Conservation (phyloP, 2,797 vertebrate genomes). For the Sardinella longiceps region DNA sequence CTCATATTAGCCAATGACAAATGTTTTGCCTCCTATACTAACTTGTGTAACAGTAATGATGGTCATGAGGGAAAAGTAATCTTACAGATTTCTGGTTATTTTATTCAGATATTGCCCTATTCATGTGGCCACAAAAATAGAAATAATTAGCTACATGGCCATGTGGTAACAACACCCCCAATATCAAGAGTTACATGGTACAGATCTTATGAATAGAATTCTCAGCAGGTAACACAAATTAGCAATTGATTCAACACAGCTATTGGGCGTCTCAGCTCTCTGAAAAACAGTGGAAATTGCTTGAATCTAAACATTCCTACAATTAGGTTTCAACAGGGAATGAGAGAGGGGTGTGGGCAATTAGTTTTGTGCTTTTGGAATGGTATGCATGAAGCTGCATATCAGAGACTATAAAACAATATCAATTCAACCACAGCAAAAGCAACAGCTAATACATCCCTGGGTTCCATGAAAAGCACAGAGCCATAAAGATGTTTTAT, state of each 20-base stretch:
- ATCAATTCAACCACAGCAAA: constrained; percentile 20
- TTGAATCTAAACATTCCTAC: background rate
- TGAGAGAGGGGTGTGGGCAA: background rate
- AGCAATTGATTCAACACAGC: background rate
- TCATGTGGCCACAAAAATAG: background rate
- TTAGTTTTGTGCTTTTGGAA: background rate
- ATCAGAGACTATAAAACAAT: constrained; percentile 19
- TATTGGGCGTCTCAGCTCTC: background rate
- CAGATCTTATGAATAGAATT: background rate
- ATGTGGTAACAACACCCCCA: background rate
- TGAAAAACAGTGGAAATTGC: background rate
- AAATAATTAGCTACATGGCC: no score
- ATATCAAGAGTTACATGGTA: background rate
- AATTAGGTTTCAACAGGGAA: background rate
- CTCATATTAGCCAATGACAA: background rate
- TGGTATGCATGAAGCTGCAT: constrained; percentile 17
- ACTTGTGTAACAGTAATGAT: background rate
- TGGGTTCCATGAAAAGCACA: background rate
- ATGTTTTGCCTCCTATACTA: no score
- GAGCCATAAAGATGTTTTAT: constrained; percentile 20
- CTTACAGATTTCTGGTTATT: no score
- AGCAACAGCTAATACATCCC: constrained; percentile 8
- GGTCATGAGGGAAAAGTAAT: no score
- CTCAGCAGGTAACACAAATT: background rate
- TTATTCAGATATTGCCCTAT: background rate